These are phyloP conservation scores for Chaetorhynchus papuensis DNA, from an alignment of 2,113 vertebrate species.

Conservation along the genomic window DNA sequence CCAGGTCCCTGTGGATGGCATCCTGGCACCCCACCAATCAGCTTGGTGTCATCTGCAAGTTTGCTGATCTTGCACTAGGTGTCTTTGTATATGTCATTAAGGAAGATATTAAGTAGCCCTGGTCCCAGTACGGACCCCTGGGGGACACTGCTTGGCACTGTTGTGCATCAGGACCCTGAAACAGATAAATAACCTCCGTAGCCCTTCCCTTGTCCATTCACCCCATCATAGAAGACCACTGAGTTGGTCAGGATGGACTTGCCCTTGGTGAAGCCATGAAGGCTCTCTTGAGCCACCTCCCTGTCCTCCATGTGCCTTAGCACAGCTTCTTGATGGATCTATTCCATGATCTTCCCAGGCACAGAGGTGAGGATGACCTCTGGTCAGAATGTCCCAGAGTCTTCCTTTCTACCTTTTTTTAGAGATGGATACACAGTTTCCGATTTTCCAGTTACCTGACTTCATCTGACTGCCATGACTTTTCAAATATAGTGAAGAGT, in stretches of 20 bases:
- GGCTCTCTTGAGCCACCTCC: background rate
- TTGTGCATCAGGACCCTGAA: background rate
- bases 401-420: background rate
- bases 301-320: background rate
- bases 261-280: background rate
- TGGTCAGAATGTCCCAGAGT: background rate
- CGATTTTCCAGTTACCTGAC: background rate
- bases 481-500: background rate
- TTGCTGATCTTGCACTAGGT: accelerated
- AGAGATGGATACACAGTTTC: background rate
- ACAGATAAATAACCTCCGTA: background rate
- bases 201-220: background rate
- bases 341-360: background rate
- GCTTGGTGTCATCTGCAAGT: background rate
- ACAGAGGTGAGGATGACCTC: background rate
- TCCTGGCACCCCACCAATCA: background rate
- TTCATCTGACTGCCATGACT: background rate
- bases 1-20: background rate
- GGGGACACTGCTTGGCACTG: background rate
- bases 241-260: background rate
- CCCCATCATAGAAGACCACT: background rate
- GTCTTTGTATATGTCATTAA: background rate
- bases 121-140: background rate
- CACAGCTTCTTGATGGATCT: background rate
- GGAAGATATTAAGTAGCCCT: background rate